phyloP scores from a whole-genome alignment of 1,140 invertebrate genomes.

The Brachystomella parvula region DNA sequence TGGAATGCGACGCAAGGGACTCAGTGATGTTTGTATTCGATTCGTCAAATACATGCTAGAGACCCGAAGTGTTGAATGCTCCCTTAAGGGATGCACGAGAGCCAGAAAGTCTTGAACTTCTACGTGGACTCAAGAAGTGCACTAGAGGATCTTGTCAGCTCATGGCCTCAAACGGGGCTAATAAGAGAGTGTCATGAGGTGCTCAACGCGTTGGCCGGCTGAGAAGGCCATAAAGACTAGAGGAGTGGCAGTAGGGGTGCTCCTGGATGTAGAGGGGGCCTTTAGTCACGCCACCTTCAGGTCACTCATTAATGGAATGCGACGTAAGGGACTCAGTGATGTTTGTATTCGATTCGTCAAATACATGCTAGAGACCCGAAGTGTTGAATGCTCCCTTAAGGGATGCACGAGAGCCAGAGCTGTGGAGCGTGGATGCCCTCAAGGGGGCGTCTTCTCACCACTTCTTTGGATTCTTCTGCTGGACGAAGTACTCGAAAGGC shows the following conservation, averaged over 20 bases:
- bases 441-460: conserved; percentile 24
- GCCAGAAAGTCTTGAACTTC: no score
- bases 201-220: no score
- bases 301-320: background rate
- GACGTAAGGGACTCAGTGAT: background rate
- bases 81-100: background rate
- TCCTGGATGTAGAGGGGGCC: conserved; percentile 24
- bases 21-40: background rate
- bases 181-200: no score
- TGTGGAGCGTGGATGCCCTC: conserved; percentile 17
- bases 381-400: background rate
- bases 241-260: background rate
- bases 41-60: conserved; percentile 17
- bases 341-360: conserved; percentile 5
- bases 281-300: conserved; percentile 14
- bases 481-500: conserved; percentile 3
- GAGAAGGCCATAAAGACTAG: conserved; percentile 2
- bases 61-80: background rate
- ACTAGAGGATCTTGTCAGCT: background rate
- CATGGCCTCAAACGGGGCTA: background rate
- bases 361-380: conserved; percentile 9
- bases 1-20: background rate
- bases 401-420: background rate
- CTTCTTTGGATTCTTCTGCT: conserved; percentile 20
- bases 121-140: background rate